These are phyloP conservation scores for Semotilus atromaculatus DNA, from an alignment of 2,797 vertebrate species.

Conservation along the genomic window DNA sequence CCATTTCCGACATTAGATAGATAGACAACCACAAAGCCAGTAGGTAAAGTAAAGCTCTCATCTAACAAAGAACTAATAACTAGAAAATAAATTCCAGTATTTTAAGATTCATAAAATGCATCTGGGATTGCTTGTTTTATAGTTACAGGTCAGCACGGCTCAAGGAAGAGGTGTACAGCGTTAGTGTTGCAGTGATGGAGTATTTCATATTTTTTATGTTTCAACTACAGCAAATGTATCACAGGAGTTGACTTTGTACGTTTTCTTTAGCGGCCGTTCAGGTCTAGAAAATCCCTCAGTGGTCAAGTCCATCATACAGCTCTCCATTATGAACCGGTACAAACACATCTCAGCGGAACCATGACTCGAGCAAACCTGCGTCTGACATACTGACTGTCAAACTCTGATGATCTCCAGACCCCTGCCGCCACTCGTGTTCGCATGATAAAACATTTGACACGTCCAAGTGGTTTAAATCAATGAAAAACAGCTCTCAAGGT, in stretches of 20 bases:
- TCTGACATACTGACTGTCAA: conserved; percentile 68
- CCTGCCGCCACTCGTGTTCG: not conserved
- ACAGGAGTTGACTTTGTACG: not conserved
- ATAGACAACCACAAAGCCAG: not conserved
- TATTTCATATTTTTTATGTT: not conserved
- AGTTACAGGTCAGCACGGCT: conserved; percentile 12
- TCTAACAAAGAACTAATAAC: not conserved
- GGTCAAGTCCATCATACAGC: conserved; percentile 70
- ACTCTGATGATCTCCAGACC: conserved; percentile 68
- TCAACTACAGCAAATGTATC: not conserved
- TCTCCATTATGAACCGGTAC: conserved; percentile 72
- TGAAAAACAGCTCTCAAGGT: not conserved
- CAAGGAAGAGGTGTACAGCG: not conserved
- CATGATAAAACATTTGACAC: not conserved
- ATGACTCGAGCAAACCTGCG: conserved; percentile 43
- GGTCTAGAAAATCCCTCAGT: conserved; percentile 67
- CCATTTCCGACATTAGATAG: not conserved
- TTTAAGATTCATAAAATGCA: not conserved
- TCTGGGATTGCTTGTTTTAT: not conserved
- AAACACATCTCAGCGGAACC: conserved; percentile 66
- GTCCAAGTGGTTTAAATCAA: not conserved
- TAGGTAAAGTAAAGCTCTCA: not conserved
- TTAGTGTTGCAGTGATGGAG: not conserved
- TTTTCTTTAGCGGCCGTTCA: conserved; percentile 64
- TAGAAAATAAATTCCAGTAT: not conserved